phyloP scores from a whole-genome alignment of 1,140 invertebrate species.

The Aphelenchoides fujianensis region DNA sequence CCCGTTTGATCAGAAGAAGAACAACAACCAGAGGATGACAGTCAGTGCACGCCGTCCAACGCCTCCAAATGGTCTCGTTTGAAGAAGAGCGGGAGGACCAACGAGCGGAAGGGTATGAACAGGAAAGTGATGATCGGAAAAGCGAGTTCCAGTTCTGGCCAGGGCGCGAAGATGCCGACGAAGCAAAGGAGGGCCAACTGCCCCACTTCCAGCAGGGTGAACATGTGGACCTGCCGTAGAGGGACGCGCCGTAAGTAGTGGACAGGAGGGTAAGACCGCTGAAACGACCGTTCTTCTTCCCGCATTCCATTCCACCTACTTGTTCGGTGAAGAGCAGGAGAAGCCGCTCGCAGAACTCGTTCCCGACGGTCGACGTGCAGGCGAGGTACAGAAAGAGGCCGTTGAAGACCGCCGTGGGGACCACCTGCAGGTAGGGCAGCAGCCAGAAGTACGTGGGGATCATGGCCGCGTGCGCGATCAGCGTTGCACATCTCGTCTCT shows the following conservation, averaged over 20 bases:
- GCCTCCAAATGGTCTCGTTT: conserved; percentile 63
- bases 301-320: no score
- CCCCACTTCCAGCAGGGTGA: conserved; percentile 63
- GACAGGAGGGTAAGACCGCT: conserved; percentile 65
- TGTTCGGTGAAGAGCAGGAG: conserved; percentile 65
- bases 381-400: conserved; percentile 65
- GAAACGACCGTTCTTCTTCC: no score
- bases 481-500: conserved; percentile 64
- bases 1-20: no score
- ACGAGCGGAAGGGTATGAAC: conserved; percentile 65
- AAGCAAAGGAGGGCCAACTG: conserved; percentile 64
- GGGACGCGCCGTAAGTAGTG: conserved; percentile 65
- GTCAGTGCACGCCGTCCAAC: conserved; percentile 56
- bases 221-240: conserved; percentile 64
- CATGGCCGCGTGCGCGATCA: conserved; percentile 64
- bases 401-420: conserved; percentile 64
- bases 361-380: conserved; percentile 63
- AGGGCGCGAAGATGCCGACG: conserved; percentile 63
- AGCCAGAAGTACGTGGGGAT: conserved; percentile 63
- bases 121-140: conserved; percentile 65
- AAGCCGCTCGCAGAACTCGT: conserved; percentile 65
- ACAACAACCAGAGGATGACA: no score
- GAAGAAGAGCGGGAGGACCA: conserved; percentile 63
- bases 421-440: conserved; percentile 62
- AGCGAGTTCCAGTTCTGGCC: conserved; percentile 64